A percentile compares a stretch with the other conserved stretches of the same genome.
phyloP scores from a whole-genome alignment of 2,113 vertebrate genomes.

The Paratilapia polleni region DNA sequence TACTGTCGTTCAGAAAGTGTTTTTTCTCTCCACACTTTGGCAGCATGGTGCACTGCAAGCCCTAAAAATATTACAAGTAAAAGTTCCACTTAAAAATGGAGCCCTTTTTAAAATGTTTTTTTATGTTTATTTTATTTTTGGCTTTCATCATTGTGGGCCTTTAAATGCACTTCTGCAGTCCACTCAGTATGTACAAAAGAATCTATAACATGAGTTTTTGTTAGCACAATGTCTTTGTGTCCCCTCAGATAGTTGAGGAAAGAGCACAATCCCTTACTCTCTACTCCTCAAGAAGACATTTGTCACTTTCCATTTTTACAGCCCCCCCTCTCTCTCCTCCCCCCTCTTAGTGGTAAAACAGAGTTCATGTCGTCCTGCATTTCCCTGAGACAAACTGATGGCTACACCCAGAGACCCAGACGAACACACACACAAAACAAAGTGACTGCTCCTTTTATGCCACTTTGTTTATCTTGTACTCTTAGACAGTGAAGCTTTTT shows the following conservation, averaged over 20 bases:
- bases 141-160: neutral
- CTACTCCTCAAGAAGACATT: conserved; percentile 59
- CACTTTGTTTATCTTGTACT: conserved; percentile 59
- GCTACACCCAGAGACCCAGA: conserved; percentile 49
- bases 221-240: neutral
- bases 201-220: neutral
- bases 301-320: conserved; percentile 62
- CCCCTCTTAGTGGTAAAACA: conserved; percentile 36
- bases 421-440: conserved; percentile 40
- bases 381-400: conserved; percentile 59
- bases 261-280: conserved; percentile 24
- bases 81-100: neutral
- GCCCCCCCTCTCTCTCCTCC: neutral
- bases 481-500: conserved; percentile 22
- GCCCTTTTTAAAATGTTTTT: neutral
- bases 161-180: neutral
- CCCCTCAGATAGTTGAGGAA: conserved; percentile 11
- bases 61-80: neutral
- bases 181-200: neutral
- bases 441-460: conserved; percentile 79
- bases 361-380: conserved; percentile 56
- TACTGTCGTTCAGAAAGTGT: neutral
- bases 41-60: neutral
- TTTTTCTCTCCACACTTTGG: neutral
- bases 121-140: neutral